These are phyloP conservation scores for Bombycilla garrulus DNA, from an alignment of 2,113 vertebrate genomes.

Conservation along the genomic window DNA sequence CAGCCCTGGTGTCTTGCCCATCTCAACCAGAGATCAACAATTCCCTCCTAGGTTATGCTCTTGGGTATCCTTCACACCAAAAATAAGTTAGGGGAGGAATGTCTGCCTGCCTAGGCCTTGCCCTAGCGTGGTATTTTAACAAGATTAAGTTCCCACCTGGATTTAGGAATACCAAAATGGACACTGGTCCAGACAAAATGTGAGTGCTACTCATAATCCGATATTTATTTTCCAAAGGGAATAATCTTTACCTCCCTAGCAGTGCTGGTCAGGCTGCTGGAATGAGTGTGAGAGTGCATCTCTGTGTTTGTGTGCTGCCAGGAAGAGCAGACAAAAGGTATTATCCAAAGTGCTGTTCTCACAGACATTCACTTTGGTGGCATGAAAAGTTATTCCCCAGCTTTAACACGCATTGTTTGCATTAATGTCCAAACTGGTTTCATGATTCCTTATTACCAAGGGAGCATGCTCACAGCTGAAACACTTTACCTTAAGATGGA, in stretches of 20 bases:
- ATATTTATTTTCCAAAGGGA: background rate
- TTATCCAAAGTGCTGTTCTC: background rate
- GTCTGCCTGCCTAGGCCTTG: background rate
- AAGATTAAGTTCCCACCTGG: background rate
- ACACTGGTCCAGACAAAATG: background rate
- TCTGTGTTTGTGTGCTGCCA: background rate
- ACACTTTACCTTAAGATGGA: background rate
- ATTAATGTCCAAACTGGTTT: background rate
- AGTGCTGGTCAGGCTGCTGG: background rate
- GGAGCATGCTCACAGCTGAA: background rate
- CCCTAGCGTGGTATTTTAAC: background rate
- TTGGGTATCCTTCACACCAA: background rate
- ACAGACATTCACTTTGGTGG: background rate
- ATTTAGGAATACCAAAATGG: background rate
- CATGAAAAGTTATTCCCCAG: background rate
- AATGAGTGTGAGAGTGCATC: background rate
- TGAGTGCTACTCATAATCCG: background rate
- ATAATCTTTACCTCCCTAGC: background rate
- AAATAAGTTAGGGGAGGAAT: background rate
- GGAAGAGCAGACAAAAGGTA: background rate
- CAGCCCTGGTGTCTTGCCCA: accelerated
- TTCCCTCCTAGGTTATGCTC: background rate
- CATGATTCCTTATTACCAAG: background rate
- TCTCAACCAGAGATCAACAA: background rate
- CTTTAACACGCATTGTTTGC: background rate